Conservation (phyloP, 2,888 invertebrate genomes). For the Stictocephala bisonia region DNA sequence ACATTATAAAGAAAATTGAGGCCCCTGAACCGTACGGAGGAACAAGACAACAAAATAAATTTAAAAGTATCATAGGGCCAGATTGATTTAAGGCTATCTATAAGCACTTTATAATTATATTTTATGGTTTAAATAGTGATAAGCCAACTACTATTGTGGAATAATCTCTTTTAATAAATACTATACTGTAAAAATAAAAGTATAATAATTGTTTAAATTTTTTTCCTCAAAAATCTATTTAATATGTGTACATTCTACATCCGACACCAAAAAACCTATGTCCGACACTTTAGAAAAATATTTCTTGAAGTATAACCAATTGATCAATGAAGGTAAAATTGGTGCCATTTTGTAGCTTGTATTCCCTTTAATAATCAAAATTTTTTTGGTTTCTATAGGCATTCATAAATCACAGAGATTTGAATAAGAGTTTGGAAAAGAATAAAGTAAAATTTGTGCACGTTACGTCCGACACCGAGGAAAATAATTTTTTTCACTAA, state of each 20-base stretch:
- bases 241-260: background rate
- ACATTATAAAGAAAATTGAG: slow-evolving; percentile 8
- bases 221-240: background rate
- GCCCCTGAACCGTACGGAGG: slow-evolving; percentile 5
- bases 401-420: background rate
- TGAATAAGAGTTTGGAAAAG: background rate
- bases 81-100: background rate
- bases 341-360: background rate
- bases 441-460: background rate
- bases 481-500: background rate
- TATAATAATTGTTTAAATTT: background rate
- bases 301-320: background rate
- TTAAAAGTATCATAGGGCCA: background rate
- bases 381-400: background rate
- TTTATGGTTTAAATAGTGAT: no score
- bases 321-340: no score
- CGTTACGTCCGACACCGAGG: slow-evolving; percentile 22
- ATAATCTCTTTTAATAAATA: background rate
- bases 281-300: background rate
- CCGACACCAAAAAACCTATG: background rate
- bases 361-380: background rate
- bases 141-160: no score
- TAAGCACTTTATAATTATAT: no score
- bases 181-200: background rate
- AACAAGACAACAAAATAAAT: slow-evolving; percentile 16